Conservation (phyloP, 2,888 invertebrate genomes). For the Agrochola circellaris region DNA sequence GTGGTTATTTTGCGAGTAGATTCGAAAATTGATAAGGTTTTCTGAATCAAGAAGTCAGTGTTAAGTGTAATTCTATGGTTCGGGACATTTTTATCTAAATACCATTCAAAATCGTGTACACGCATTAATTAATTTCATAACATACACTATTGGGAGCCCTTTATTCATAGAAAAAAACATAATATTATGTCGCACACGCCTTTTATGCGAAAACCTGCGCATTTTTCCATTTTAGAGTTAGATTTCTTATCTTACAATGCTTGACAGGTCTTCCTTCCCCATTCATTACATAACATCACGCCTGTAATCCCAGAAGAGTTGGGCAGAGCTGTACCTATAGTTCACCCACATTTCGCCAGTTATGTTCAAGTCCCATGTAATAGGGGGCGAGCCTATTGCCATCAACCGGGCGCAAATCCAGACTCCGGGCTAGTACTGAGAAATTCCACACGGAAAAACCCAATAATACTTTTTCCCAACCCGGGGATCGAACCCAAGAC, state of each 20-base stretch:
- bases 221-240: not conserved
- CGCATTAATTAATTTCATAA: slow-evolving; percentile 33
- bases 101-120: slow-evolving; percentile 44
- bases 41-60: not conserved
- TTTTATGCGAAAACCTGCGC: not conserved
- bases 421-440: too few species aligned
- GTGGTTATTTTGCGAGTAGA: not conserved
- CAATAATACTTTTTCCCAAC: too few species aligned
- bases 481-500: too few species aligned
- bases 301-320: too few species aligned
- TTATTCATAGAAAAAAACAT: slow-evolving; percentile 28
- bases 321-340: too few species aligned
- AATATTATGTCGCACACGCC: not conserved
- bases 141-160: slow-evolving; percentile 29
- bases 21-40: not conserved
- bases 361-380: too few species aligned
- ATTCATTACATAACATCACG: too few species aligned
- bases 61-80: slow-evolving; percentile 21
- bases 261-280: too few species aligned
- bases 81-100: slow-evolving; percentile 40
- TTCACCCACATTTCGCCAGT: too few species aligned
- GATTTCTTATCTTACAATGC: not conserved
- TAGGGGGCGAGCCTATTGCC: too few species aligned
- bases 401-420: too few species aligned
- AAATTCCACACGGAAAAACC: too few species aligned